These are phyloP conservation scores for Dolichotis patagonum DNA, from an alignment of 2,113 vertebrate genomes.

Conservation along the genomic window DNA sequence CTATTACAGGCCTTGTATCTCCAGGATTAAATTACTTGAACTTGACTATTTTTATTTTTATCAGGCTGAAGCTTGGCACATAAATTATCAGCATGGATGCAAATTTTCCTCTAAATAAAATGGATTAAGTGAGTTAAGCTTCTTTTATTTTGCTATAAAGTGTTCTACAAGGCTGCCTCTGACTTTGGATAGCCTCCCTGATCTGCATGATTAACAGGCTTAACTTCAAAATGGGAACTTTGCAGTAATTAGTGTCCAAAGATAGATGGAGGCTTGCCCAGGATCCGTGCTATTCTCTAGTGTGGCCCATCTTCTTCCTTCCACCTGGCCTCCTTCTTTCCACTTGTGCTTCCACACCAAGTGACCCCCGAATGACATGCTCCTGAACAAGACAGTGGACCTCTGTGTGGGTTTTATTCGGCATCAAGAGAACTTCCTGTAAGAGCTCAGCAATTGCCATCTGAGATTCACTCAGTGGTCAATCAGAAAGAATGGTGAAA, in stretches of 20 bases:
- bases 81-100: conserved; percentile 69
- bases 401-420: neutral
- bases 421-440: neutral
- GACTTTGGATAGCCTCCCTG: conserved; percentile 65
- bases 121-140: conserved; percentile 75
- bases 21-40: conserved; percentile 71
- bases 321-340: neutral
- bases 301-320: neutral
- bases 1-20: conserved; percentile 48
- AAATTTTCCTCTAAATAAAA: conserved; percentile 78
- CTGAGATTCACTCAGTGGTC: neutral
- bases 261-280: conserved; percentile 40
- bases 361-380: neutral
- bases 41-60: conserved; percentile 76
- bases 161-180: conserved; percentile 64
- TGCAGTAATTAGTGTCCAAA: conserved; percentile 67
- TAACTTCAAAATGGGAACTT: conserved; percentile 60
- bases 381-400: neutral
- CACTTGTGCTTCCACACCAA: neutral
- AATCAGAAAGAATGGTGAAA: neutral
- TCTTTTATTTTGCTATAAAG: conserved; percentile 75
- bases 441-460: neutral
- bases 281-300: neutral
- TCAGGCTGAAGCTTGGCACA: conserved; percentile 64
- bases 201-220: conserved; percentile 72